Evolutionary conservation across 1,140 invertebrate genomes (phyloP).

Genomic region (Yoshiicerus persimilis): DNA sequence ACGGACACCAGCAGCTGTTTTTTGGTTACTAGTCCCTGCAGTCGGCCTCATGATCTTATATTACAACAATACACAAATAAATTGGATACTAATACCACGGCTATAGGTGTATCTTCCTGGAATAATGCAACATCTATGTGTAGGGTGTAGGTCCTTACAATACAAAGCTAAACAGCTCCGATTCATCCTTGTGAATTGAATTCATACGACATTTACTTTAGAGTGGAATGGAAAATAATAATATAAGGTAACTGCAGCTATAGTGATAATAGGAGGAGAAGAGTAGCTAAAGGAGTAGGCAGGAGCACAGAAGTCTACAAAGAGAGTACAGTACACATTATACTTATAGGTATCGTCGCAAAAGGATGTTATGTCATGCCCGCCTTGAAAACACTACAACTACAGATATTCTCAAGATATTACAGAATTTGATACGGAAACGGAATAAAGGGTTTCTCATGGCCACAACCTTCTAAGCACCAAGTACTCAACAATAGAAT

Average conservation of each 20-base stretch:
- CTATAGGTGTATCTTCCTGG: too few species aligned
- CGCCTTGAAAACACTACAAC: neutral
- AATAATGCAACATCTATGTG: too few species aligned
- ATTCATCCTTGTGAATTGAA: neutral
- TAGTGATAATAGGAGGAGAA: too few species aligned
- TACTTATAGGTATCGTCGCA: neutral
- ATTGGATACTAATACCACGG: neutral
- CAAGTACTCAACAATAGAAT: neutral
- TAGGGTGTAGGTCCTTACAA: too few species aligned
- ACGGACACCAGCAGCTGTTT: constrained; percentile 14
- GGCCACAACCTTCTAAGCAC: neutral
- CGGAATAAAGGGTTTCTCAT: neutral
- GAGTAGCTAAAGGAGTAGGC: neutral
- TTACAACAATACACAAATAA: neutral
- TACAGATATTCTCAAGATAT: neutral
- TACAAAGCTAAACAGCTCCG: neutral
- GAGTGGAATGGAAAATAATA: neutral
- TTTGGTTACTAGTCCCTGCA: neutral
- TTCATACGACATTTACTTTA: neutral
- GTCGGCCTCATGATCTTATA: neutral
- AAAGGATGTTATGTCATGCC: neutral
- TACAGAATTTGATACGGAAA: neutral
- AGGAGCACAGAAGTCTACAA: too few species aligned
- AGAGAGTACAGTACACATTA: neutral
- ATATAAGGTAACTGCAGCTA: too few species aligned